phyloP scores from a whole-genome alignment of 1,140 invertebrate species.

The Coenobita brevimanus region DNA sequence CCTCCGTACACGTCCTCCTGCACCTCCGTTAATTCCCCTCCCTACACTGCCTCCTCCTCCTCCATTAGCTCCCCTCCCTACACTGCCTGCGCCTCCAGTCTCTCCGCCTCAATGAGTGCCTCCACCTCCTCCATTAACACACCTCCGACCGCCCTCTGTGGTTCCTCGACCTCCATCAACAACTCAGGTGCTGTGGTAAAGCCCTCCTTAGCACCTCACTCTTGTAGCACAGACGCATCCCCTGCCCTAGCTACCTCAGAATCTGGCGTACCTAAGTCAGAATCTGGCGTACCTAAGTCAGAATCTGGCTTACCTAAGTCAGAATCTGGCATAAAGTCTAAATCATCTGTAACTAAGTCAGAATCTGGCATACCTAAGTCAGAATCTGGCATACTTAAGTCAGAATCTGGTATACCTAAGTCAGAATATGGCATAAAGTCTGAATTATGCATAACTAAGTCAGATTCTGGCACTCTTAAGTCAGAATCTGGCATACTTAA shows the following conservation, averaged over 20 bases:
- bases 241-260: neutral
- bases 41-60: slow-evolving; percentile 37
- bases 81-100: slow-evolving; percentile 24
- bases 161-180: slow-evolving; percentile 43
- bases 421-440: no score
- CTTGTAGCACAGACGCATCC: slow-evolving; percentile 1
- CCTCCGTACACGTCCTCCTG: slow-evolving; percentile 32
- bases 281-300: no score
- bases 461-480: no score
- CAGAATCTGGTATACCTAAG: no score
- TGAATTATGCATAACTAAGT: no score
- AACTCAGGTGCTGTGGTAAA: slow-evolving; percentile 8
- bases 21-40: neutral
- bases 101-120: slow-evolving; percentile 31
- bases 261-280: no score
- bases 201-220: neutral
- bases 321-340: no score
- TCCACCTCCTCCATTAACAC: slow-evolving; percentile 54
- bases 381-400: no score
- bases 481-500: no score
- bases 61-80: slow-evolving; percentile 47
- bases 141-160: slow-evolving; percentile 42
- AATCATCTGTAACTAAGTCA: no score
- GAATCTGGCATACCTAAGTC: no score
- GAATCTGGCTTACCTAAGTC: no score